These are phyloP conservation scores for Chouioia cunea DNA, from an alignment of 2,888 invertebrate genomes.

Conservation along the genomic window DNA sequence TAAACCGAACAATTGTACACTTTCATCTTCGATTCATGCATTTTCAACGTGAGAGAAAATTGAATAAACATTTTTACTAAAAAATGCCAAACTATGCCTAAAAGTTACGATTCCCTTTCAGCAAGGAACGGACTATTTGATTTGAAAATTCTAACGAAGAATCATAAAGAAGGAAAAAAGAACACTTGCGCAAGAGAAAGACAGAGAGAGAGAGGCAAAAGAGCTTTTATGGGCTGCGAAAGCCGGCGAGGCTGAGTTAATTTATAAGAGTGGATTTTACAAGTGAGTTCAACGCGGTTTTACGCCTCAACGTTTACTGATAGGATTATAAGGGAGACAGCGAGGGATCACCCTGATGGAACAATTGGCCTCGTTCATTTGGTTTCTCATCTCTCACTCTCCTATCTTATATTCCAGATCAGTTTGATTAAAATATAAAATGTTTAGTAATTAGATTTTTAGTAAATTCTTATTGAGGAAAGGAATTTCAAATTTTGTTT, in stretches of 20 bases:
- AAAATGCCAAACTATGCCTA: no score
- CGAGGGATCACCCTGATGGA: conserved; percentile 27
- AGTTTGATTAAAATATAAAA: no score
- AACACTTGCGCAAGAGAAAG: no score
- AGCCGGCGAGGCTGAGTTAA: conserved; percentile 24
- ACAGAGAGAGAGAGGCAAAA: conserved; percentile 8
- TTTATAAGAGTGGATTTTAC: conserved; percentile 46
- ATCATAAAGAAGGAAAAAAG: conserved; percentile 23
- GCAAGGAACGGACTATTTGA: conserved; percentile 4
- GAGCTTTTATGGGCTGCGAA: conserved; percentile 41
- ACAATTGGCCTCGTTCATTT: conserved; percentile 24
- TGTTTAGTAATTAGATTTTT: no score
- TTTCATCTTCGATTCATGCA: no score
- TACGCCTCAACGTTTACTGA: conserved; percentile 42
- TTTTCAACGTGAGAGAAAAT: no score
- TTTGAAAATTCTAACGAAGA: conserved; percentile 17
- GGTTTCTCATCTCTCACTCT: conserved; percentile 12
- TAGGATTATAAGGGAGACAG: conserved; percentile 38
- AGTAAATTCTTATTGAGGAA: no score
- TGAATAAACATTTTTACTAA: no score
- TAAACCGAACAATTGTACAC: no score
- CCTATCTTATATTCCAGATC: background rate
- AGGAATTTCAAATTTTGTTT: no score
- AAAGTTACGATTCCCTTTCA: background rate
- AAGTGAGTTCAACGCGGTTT: conserved; percentile 43